A percentile compares a stretch with the other conserved stretches of the same genome.
phyloP scores from a whole-genome alignment of 1,140 invertebrate species.

The Microvelia longipes region DNA sequence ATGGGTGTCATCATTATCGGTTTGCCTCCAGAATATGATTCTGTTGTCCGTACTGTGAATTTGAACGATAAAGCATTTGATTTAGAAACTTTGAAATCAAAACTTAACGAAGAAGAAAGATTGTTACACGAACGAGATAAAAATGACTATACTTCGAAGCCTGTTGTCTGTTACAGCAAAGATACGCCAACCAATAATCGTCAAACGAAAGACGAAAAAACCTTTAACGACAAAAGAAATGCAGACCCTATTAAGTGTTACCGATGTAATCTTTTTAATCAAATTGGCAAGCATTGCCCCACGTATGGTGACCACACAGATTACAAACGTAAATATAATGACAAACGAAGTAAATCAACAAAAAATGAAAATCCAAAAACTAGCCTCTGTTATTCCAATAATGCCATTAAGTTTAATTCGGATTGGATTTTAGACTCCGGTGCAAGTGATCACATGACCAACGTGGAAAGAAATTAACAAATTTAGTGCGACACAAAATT shows the following conservation, averaged over 20 bases:
- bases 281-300: neutral
- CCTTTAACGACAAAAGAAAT: too few species aligned
- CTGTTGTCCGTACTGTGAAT: neutral
- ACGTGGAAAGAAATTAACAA: neutral
- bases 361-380: neutral
- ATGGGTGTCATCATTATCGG: neutral
- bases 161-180: neutral
- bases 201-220: too few species aligned
- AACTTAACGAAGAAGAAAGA: neutral
- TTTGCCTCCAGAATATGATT: neutral
- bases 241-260: neutral
- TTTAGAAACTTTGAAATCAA: neutral
- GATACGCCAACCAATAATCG: too few species aligned
- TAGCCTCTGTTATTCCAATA: neutral
- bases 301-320: neutral
- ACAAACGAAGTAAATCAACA: neutral
- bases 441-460: neutral
- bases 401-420: too few species aligned
- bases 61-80: neutral
- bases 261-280: neutral
- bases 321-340: neutral
- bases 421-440: neutral
- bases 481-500: neutral
- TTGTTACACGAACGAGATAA: neutral
- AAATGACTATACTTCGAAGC: neutral